Conservation (phyloP, 2,888 invertebrate genomes). For the Brenthis ino region DNA sequence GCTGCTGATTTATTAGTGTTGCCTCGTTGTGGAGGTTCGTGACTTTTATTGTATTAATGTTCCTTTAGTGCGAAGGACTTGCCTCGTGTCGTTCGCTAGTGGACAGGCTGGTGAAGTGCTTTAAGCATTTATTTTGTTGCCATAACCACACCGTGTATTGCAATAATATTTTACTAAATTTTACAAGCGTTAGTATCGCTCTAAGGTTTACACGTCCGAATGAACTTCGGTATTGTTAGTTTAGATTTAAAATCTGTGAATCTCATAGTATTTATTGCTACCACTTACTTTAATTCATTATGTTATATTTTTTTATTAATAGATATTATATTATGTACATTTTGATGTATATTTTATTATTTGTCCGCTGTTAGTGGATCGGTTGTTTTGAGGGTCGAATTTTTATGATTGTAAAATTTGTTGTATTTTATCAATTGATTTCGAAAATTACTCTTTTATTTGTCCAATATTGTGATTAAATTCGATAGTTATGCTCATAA, state of each 20-base stretch:
- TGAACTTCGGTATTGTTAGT: conserved; percentile 79
- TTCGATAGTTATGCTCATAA: conserved; percentile 61
- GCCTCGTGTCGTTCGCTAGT: conserved; percentile 73
- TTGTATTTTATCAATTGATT: conserved; percentile 76
- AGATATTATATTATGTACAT: conserved; percentile 82
- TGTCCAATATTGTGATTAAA: conserved; percentile 64
- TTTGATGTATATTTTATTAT: conserved; percentile 82
- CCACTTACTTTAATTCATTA: conserved; percentile 79
- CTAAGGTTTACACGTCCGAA: conserved; percentile 75
- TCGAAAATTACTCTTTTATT: conserved; percentile 65
- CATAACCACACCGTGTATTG: conserved; percentile 82
- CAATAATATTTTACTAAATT: conserved; percentile 82
- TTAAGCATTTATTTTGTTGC: conserved; percentile 84
- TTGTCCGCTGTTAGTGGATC: conserved; percentile 71
- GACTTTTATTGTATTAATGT: conserved; percentile 75
- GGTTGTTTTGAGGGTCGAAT: conserved; percentile 75
- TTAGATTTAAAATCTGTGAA: conserved; percentile 82
- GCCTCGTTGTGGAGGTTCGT: conserved; percentile 69
- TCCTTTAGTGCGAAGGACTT: conserved; percentile 79
- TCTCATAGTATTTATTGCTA: conserved; percentile 83
- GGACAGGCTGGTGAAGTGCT: conserved; percentile 81
- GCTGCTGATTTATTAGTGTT: conserved; percentile 62
- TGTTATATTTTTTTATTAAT: conserved; percentile 78
- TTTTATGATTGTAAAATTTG: conserved; percentile 77
- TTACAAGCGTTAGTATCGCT: conserved; percentile 75